Percentiles rank a stretch among this genome's conserved stretches.
Conservation (phyloP, 2,113 vertebrate genomes). For the Oostethus manadensis region DNA sequence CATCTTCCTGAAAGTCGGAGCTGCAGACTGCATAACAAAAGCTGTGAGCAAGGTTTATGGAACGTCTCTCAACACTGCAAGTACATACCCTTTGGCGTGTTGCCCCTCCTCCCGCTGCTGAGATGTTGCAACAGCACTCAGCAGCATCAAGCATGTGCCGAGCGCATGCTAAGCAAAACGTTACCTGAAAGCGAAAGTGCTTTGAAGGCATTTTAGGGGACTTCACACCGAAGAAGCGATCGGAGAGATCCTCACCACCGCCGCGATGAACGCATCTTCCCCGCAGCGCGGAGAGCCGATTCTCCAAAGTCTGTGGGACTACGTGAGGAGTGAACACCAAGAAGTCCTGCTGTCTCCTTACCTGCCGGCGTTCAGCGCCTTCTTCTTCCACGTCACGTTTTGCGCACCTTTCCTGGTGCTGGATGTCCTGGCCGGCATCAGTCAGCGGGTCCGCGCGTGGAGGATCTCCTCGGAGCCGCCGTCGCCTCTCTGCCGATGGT, state of each 20-base stretch:
- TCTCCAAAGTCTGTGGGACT: slow-evolving; percentile 65
- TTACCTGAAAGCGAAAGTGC: background rate
- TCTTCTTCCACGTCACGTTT: slow-evolving; percentile 58
- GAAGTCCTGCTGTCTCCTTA: slow-evolving; percentile 41
- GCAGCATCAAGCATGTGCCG: background rate
- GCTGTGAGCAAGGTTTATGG: too few species aligned
- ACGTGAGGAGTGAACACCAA: slow-evolving; percentile 17
- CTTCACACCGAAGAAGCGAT: background rate
- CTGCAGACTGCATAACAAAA: too few species aligned
- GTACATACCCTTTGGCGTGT: background rate
- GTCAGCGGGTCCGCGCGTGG: slow-evolving; percentile 42
- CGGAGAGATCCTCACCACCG: background rate
- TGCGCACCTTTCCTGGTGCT: slow-evolving; percentile 63
- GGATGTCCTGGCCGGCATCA: slow-evolving; percentile 48
- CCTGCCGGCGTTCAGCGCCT: slow-evolving; percentile 47
- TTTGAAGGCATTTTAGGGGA: too few species aligned
- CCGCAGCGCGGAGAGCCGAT: background rate
- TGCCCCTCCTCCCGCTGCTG: background rate
- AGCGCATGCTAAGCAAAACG: too few species aligned
- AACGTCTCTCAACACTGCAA: too few species aligned
- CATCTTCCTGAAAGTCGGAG: too few species aligned
- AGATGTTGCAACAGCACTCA: background rate
- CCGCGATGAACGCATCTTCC: slow-evolving; percentile 18
- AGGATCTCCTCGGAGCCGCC: slow-evolving; percentile 38
- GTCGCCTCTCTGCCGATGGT: slow-evolving; percentile 36